Base-by-base conservation (phyloP, 2,888 invertebrate species). In the Dryococelus australis region DNA sequence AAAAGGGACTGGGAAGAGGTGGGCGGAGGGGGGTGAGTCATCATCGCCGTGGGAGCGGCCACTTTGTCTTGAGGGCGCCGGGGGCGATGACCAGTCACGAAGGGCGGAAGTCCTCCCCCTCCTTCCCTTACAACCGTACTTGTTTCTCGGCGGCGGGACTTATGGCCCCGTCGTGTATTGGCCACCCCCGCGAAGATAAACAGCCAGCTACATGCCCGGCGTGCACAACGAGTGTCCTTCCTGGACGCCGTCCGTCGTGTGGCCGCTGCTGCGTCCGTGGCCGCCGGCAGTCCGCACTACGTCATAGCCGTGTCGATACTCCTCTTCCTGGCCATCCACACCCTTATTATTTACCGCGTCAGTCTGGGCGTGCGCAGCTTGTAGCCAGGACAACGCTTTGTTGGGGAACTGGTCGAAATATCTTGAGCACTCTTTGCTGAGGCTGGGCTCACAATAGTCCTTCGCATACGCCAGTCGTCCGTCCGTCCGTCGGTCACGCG, bases 1-100 rank as follows among this genome's bases (percentile, higher is more conserved):
- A 80, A 80, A 80, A 80, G 26, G 24, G 28, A 80, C n/a, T 26
- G 28, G 24, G n/a, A 20, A 80, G 10, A n/a, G 28, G 80, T 5
- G n/a, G 80, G 28, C 24, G 83, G 24, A 8, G 43, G 35, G 43
- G 35, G 28, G 83, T 83, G 83, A 83, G 83, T 83, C 83, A 83
- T 83, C 83, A 83, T 83, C 83, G 43, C 83, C 83, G 35, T 35
- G 83, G 83, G 83, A 83, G 35, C 35, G 83, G 83, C 83, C 83
- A 83, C 83, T 83, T 83, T 83, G 83, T 83, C 83, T 83, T 83
- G 83, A 43, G 43, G 83, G 83, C 35, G 80, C 26, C 26, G 83
- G 24, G 24, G 83, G 83, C 35, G 79, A 83, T 83, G 83, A 83
- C 83, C 83, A 83, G 35, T 83, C 83, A 83, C 83, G 83, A 83